These are phyloP conservation scores for Andrena minutula DNA, from an alignment of 2,888 invertebrate genomes.

Conservation along the genomic window DNA sequence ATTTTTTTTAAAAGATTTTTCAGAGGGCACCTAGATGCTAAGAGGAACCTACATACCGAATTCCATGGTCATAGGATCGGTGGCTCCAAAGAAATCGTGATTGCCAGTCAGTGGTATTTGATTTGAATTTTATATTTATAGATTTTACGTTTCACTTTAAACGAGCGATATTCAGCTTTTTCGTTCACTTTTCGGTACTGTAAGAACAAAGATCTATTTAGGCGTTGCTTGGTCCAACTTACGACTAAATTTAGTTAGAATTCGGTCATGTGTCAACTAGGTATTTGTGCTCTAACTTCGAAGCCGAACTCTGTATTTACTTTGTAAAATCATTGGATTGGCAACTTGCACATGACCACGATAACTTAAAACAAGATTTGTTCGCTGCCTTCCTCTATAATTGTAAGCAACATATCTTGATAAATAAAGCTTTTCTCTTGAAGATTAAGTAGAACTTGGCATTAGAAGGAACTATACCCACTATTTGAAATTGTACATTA, in stretches of 20 bases:
- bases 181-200: neutral
- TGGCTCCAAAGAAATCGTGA: too few relatives aligned
- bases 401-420: neutral
- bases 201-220: neutral
- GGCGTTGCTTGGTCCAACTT: neutral
- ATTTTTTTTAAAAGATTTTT: too few relatives aligned
- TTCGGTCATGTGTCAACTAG: neutral
- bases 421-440: neutral
- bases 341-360: neutral
- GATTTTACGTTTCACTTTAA: neutral
- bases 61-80: too few relatives aligned
- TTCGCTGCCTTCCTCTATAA: neutral
- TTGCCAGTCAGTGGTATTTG: too few relatives aligned
- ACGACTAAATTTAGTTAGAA: constrained; percentile 11
- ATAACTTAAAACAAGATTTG: neutral
- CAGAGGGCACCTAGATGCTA: too few relatives aligned
- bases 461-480: neutral
- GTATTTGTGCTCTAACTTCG: constrained; percentile 13
- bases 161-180: neutral
- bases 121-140: too few relatives aligned
- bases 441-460: neutral
- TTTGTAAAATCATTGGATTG: constrained; percentile 17
- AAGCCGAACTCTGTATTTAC: constrained; percentile 17
- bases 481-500: too few relatives aligned
- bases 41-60: too few relatives aligned